Evolutionary conservation across 2,888 invertebrate species (phyloP).

Genomic region (Chymomyza procnemis): DNA sequence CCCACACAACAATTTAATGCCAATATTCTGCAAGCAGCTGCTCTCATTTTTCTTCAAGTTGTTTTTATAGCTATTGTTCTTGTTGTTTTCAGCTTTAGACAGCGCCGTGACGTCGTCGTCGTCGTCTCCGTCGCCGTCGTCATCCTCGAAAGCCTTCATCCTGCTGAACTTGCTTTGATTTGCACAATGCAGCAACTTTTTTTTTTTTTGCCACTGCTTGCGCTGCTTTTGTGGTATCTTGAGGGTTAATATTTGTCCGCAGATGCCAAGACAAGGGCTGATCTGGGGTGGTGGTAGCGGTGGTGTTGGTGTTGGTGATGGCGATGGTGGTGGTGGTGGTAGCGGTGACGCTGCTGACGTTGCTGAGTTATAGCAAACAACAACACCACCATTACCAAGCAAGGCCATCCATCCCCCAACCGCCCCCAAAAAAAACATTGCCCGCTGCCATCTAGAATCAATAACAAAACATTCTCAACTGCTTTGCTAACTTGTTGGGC

Average conservation of each 20-base stretch:
- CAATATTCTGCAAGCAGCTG: neutral
- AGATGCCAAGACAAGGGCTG: neutral
- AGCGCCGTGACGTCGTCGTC: neutral
- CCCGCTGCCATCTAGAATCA: neutral
- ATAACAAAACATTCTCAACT: slow-evolving; percentile 10
- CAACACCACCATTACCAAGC: neutral
- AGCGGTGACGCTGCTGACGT: neutral
- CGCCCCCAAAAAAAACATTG: neutral
- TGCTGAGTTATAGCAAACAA: neutral
- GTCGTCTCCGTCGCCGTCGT: no score
- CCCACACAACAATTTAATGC: neutral
- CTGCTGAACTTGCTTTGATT: neutral
- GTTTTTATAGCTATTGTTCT: neutral
- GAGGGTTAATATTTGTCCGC: slow-evolving; percentile 4
- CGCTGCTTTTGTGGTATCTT: neutral
- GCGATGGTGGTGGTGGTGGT: neutral
- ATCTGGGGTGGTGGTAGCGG: neutral
- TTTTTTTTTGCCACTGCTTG: neutral
- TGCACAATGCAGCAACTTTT: neutral
- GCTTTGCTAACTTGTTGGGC: slow-evolving; percentile 30
- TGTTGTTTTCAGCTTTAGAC: neutral
- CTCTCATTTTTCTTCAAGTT: neutral
- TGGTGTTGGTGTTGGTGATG: neutral
- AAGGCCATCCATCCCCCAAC: neutral
- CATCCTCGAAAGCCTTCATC: no score